Base-by-base conservation (phyloP, 2,888 invertebrate species). In the Chouioia cunea region DNA sequence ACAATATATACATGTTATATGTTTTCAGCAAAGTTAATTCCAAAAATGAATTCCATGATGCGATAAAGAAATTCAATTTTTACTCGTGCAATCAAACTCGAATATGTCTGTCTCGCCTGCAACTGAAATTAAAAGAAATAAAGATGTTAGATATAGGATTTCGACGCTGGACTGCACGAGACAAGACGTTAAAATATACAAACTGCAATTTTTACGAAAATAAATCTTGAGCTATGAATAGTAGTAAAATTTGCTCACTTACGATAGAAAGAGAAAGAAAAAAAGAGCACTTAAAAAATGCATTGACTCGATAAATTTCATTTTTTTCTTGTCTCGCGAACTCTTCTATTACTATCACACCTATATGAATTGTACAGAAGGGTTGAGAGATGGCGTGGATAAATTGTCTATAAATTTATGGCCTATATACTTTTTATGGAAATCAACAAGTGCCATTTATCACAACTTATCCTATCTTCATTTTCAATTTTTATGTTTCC, bases 361-460 rank as follows among this genome's bases (percentile, higher is more conserved):
- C 6, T 12, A n/a, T 52, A 69, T 64, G 52, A 57, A 63, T 69
- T 46, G 63, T 59, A 47, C 54, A 66, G 66, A 65, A 52, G 46
- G 47, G 14, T 52, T 58, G 57, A 63, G 18, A 50, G 62, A 57
- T 63, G 71, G 62, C 65, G 22, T 16, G 43, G 71, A 71, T 58
- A 63, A 71, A 71, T 66, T 43, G 63, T 53, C 18, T 44, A 4
- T 2, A 22, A 43, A 62, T 63, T 66, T 58, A 66, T 63, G 8
- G 62, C 57, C 62, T 52, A 46, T 65, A 62, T 70, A 65, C 60
- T 57, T 63, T 71, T 66, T 58, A 66, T 66, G 63, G 66, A 71
- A 71, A 63, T 71, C 66, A 71, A 71, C 66, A 71, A 71, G 66
- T 66, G 58, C 65, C 56, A 70, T 70, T 60, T 56, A 65, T 70